Evolutionary conservation across 2,888 invertebrate species (phyloP).

Genomic region (Hydropsyche betteni): DNA sequence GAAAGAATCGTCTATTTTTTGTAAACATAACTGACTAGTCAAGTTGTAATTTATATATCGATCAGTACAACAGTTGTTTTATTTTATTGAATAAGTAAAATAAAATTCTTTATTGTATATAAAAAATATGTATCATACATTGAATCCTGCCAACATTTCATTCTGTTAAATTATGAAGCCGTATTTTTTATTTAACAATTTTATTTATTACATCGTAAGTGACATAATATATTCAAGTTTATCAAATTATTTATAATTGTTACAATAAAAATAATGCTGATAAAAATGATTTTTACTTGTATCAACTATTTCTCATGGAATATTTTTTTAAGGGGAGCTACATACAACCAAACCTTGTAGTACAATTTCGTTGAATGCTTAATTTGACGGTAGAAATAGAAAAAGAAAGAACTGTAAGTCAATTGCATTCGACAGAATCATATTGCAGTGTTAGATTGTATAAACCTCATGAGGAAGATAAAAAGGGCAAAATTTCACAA

Average conservation of each 20-base stretch:
- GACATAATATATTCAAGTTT: conserved; percentile 12
- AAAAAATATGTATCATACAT: conserved; percentile 10
- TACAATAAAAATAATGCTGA: neutral
- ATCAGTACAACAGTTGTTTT: conserved; percentile 20
- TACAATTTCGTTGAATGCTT: no score
- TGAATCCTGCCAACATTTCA: conserved; percentile 18
- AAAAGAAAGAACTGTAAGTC: no score
- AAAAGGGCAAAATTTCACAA: no score
- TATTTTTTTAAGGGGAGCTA: no score
- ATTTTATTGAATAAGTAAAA: conserved; percentile 6
- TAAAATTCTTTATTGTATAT: conserved; percentile 24
- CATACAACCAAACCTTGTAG: no score
- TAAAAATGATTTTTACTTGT: neutral
- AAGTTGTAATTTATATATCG: conserved; percentile 19
- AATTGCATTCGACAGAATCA: no score
- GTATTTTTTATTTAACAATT: no score
- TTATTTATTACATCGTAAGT: no score
- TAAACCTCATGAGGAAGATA: no score
- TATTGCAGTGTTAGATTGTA: no score
- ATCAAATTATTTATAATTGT: conserved; percentile 3
- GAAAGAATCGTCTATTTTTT: conserved; percentile 13
- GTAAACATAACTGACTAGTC: conserved; percentile 25
- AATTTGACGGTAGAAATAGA: no score
- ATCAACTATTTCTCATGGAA: neutral
- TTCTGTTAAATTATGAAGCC: no score